These are phyloP conservation scores for Margaritifera margaritifera DNA, from an alignment of 2,888 invertebrate species.

Conservation along the genomic window DNA sequence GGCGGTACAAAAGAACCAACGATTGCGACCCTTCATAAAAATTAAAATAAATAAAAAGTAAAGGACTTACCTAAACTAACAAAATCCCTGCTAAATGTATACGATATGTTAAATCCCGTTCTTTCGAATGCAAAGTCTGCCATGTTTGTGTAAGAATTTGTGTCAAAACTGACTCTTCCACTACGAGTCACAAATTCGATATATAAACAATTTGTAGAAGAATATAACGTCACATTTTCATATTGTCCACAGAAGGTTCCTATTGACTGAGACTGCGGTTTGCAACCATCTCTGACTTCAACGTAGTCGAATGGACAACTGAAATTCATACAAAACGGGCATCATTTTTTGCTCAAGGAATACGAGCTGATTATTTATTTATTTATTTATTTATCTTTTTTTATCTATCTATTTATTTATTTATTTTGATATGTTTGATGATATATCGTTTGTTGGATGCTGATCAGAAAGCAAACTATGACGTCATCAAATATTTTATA, in stretches of 20 bases:
- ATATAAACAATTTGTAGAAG: constrained; percentile 90
- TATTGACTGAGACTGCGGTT: constrained; percentile 91
- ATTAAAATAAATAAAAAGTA: no score
- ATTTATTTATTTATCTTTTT: no score
- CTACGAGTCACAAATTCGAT: constrained; percentile 93
- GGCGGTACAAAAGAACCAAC: no score
- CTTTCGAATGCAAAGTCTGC: constrained; percentile 80
- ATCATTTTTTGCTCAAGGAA: not conserved
- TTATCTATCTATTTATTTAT: no score
- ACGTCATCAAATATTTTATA: no score
- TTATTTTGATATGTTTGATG: no score
- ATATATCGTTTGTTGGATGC: no score
- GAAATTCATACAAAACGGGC: constrained; percentile 62
- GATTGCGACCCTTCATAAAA: no score
- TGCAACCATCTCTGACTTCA: constrained; percentile 92
- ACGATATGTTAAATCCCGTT: constrained; percentile 98
- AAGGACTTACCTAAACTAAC: constrained; percentile 91
- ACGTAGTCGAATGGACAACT: constrained; percentile 99
- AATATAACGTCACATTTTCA: constrained; percentile 93
- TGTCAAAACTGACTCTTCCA: constrained; percentile 78
- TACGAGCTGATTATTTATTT: no score
- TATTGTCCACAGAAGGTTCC: constrained; percentile 98
- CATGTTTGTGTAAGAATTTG: constrained; percentile 50
- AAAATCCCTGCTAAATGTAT: constrained; percentile 98
- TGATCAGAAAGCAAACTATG: no score